Conservation (phyloP, 2,113 vertebrate genomes). For the Passer montanus region DNA sequence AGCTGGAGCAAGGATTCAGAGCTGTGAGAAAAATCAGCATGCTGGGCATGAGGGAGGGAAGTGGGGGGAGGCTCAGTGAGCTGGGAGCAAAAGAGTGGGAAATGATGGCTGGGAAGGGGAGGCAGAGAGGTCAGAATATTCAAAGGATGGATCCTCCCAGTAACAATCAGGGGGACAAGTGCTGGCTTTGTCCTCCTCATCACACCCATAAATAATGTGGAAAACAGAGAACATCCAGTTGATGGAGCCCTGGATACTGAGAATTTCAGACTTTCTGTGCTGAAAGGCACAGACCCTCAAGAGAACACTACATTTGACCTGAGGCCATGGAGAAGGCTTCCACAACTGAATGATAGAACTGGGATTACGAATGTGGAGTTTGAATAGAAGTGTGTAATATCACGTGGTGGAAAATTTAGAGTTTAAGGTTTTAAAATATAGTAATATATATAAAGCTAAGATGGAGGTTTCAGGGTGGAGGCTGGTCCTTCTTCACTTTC, state of each 20-base stretch:
- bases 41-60: background rate
- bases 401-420: background rate
- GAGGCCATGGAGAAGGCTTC: background rate
- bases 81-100: background rate
- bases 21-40: background rate
- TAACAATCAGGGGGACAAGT: rapidly evolving
- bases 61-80: background rate
- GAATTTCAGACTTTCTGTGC: background rate
- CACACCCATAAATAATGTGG: background rate
- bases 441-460: background rate
- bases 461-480: background rate
- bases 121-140: background rate
- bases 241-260: background rate
- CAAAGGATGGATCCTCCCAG: background rate
- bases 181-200: background rate
- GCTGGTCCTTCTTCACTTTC: background rate
- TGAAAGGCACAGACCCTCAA: background rate
- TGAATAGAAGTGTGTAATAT: background rate
- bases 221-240: background rate
- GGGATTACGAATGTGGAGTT: background rate
- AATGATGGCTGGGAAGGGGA: background rate
- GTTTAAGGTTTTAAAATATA: background rate
- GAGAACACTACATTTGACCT: background rate
- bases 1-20: background rate
- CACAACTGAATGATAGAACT: background rate